These are phyloP conservation scores for Eulacestoma nigropectus DNA, from an alignment of 2,113 vertebrate species.

Conservation along the genomic window DNA sequence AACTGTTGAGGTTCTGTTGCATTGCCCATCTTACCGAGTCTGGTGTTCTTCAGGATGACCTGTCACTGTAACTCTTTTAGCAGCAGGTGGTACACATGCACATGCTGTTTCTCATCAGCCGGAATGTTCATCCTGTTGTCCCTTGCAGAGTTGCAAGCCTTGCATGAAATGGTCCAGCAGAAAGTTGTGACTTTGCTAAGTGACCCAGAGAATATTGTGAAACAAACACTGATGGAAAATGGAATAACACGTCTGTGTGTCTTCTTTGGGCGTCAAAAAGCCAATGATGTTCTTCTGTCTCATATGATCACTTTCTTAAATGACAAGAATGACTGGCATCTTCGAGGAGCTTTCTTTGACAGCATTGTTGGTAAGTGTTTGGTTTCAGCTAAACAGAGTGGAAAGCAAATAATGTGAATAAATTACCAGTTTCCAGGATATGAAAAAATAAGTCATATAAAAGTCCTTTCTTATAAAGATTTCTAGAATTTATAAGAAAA, in stretches of 20 bases:
- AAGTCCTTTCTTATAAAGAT: neutral
- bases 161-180: constrained; percentile 99
- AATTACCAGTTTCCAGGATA: neutral
- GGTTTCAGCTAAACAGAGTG: neutral
- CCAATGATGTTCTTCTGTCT: constrained; percentile 93
- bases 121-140: neutral
- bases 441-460: neutral
- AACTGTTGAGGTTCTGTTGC: neutral
- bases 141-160: constrained; percentile 88
- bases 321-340: constrained; percentile 98
- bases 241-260: constrained; percentile 97
- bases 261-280: constrained; percentile 97
- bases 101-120: fast-evolving
- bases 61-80: neutral
- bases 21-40: fast-evolving
- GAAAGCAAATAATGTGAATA: neutral
- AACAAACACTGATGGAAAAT: constrained; percentile 96
- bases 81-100: neutral
- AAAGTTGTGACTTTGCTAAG: constrained; percentile 97
- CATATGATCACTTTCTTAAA: constrained; percentile 99
- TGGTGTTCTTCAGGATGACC: neutral
- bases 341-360: constrained; percentile 97
- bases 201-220: constrained; percentile 96
- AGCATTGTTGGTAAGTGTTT: constrained; percentile 91
- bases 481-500: neutral